Evolutionary conservation across 2,113 vertebrate genomes (phyloP), one percentile per base, ranked within the genome.

Genomic region (Lepus americanus): DNA sequence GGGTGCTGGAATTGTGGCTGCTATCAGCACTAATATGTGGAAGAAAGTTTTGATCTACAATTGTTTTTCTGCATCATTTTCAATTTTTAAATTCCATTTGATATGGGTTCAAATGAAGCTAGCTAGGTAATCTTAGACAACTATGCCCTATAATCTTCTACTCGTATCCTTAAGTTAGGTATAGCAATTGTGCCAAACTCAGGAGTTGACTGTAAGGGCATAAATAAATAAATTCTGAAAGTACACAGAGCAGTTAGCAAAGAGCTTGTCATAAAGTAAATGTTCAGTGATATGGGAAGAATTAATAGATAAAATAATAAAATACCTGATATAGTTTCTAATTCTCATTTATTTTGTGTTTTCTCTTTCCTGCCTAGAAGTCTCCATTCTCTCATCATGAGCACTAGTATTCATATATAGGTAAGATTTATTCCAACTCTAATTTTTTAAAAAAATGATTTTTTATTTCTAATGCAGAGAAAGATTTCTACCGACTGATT

Each of bases 371-470:
- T 20, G 73, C 2, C 59, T 70, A 9, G 9, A 33, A 73, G 9
- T 44, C 39, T 13, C 29, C 17, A 51, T 92, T 82, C 13, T 87
- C 66, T 84, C 78, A 20, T 11, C 16, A 61, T 49, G 25, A 49
- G n/a, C 16, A 76, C 1, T 14, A 64, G 2, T 79, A 86, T 94
- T 31, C 87, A 87, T 5, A 59, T 87, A 72, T 90, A 31, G 27
- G n/a, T 92, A 49, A 90, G 73, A 63, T 69, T 74, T 82, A 33
- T 82, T 86, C 70, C 14, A 10, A 82, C 39, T 87, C 53, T 36
- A 77, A 29, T 51, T 84, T 92, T 49, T 7, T 63, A 33, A 59
- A 44, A 59, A 59, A 19, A 59, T 59, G 44, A 44, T 59, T 59
- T 17, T 59, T 59, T 59, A 16, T 59, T 59, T 59, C 55, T 17